Percentiles rank a stretch among this genome's conserved stretches.
These are phyloP conservation scores for Dryas iulia DNA, from an alignment of 1,140 invertebrate species.

Conservation along the genomic window DNA sequence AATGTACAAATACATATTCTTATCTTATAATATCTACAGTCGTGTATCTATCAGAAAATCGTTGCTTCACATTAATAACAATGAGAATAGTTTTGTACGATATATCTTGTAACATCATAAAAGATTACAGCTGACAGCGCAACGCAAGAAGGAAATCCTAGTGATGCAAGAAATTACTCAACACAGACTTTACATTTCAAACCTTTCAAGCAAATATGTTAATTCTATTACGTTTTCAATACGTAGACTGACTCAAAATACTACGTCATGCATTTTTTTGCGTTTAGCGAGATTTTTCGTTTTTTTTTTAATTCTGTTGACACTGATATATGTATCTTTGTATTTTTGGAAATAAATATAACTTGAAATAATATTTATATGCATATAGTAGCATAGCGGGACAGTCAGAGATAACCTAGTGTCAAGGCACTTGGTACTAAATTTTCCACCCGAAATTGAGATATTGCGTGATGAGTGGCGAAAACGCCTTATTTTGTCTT, in stretches of 20 bases:
- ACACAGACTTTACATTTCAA: conserved; percentile 3
- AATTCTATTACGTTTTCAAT: not conserved
- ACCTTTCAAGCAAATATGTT: not conserved
- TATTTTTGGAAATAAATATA: too few species aligned
- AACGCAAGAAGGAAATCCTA: conserved; percentile 27
- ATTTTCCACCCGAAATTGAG: too few species aligned
- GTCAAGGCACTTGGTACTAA: too few species aligned
- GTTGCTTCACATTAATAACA: not conserved
- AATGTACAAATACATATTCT: not conserved
- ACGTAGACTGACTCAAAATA: not conserved
- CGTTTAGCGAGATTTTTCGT: not conserved
- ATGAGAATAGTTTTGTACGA: conserved; percentile 10
- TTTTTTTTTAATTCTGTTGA: not conserved
- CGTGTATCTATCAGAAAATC: not conserved
- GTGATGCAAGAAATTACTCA: conserved; percentile 25
- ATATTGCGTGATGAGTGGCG: too few species aligned
- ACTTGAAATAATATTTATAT: too few species aligned
- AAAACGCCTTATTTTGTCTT: too few species aligned
- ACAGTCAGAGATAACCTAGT: too few species aligned
- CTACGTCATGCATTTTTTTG: not conserved
- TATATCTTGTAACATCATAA: conserved; percentile 25
- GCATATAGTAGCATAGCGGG: too few species aligned
- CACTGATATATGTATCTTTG: too few species aligned
- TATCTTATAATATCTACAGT: not conserved
- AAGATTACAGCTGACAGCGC: conserved; percentile 16